phyloP scores from a whole-genome alignment of 2,797 vertebrate species.

The Anisognathus igniventris region DNA sequence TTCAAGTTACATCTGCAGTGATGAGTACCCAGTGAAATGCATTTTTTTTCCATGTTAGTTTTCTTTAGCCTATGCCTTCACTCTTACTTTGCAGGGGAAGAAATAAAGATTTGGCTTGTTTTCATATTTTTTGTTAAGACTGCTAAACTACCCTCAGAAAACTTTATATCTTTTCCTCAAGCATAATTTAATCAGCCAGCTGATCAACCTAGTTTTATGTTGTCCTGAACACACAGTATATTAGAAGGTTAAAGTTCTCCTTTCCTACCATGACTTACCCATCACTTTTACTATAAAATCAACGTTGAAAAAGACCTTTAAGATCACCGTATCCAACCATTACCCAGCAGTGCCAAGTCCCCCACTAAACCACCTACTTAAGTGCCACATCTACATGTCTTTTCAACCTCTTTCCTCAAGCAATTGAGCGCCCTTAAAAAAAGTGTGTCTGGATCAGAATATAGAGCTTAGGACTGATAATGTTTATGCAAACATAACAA shows the following conservation, averaged over 20 bases:
- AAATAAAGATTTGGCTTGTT: background rate
- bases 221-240: background rate
- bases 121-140: background rate
- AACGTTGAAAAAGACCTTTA: background rate
- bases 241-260: background rate
- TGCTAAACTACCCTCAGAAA: background rate
- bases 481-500: background rate
- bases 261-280: background rate
- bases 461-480: background rate
- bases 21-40: background rate
- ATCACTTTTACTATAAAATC: background rate
- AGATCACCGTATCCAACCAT: accelerated
- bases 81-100: background rate
- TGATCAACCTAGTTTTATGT: background rate
- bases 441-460: background rate
- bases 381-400: background rate
- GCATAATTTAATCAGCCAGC: background rate
- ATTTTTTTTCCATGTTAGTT: background rate
- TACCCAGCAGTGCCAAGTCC: background rate
- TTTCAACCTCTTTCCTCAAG: background rate
- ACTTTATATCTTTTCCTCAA: background rate
- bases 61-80: background rate
- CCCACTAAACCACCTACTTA: background rate
- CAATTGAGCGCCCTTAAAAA: background rate
- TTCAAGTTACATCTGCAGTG: background rate